These are phyloP conservation scores for Phaonia tiefii DNA, from an alignment of 2,888 invertebrate species.

Conservation along the genomic window DNA sequence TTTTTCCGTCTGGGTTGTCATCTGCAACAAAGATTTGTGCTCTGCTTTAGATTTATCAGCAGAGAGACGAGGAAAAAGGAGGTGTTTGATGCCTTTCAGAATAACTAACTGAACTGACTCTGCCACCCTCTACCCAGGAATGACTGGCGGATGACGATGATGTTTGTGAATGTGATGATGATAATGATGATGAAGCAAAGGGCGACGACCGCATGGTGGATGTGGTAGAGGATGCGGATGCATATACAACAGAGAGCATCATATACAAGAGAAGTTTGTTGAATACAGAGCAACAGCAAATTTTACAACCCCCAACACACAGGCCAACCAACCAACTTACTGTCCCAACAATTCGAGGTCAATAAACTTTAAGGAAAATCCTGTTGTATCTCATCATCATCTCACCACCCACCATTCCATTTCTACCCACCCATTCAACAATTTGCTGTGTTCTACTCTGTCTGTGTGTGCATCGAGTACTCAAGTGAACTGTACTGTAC, in stretches of 20 bases:
- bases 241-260: too few species aligned
- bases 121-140: conserved; percentile 14
- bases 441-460: conserved; percentile 2
- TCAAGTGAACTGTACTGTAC: conserved; percentile 56
- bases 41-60: conserved; percentile 46
- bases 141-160: conserved; percentile 1
- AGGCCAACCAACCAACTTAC: conserved; percentile 37
- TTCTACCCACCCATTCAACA: conserved; percentile 7
- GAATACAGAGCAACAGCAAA: neutral
- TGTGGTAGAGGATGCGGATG: too few species aligned
- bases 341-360: conserved; percentile 55
- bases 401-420: conserved; percentile 13
- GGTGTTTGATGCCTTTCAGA: conserved; percentile 17
- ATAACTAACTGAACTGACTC: too few species aligned
- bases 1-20: conserved; percentile 26
- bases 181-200: neutral
- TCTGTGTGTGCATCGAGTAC: neutral
- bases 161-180: conserved; percentile 35
- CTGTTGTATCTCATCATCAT: conserved; percentile 48
- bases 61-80: conserved; percentile 46
- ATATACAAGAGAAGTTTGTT: neutral
- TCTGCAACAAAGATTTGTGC: conserved; percentile 13
- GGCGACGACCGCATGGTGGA: too few species aligned
- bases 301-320: conserved; percentile 59
- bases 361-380: conserved; percentile 61